Base-by-base conservation (phyloP, 2,888 invertebrate genomes). In the Folsomia manolachei region DNA sequence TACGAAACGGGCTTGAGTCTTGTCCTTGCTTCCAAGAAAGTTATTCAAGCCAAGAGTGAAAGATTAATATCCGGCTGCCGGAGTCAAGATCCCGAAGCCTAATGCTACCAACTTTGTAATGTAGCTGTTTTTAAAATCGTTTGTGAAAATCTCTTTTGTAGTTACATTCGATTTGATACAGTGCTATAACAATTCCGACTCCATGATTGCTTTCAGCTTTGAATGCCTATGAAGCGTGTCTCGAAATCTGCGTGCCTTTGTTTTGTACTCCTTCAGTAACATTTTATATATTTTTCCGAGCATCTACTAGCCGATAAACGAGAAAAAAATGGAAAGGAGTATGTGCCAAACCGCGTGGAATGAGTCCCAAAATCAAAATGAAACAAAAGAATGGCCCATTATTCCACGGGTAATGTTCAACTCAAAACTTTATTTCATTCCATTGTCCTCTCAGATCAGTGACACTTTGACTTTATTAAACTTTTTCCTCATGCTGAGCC, bases 341-440 rank as follows among this genome's bases (percentile, higher is more conserved):
- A 39, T 39, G 39, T 39, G 39, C 39, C 39, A 39, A 39, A 39
- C 39, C 14, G 39, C 39, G 39, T 39, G 39, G 39, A 39, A 39
- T n/a, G n/a, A n/a, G n/a, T n/a, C n/a, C n/a, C n/a, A n/a, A n/a
- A n/a, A 18, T 56, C 56, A 18, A 56, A 21, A 56, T 19, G 56
- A 56, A 56, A 56, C 56, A 56, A 56, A 56, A 21, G 56, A 56
- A 56, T 56, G 56, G 56, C n/a, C 56, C 56, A 56, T 56, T 56
- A 56, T 56, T 21, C 56, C 39, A 39, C 39, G 39, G 7, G 39
- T 39, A 39, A 39, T 39, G 39, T 39, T 14, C 39, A 39, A 39
- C 39, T 39, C 39, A 39, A 56, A 56, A 56, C 19, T 56, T 56
- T 56, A 56, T 56, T 56, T 56, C 21, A 56, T 56, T 19, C 19